Conservation (phyloP, 2,888 invertebrate species). For the Microchrysa polita region DNA sequence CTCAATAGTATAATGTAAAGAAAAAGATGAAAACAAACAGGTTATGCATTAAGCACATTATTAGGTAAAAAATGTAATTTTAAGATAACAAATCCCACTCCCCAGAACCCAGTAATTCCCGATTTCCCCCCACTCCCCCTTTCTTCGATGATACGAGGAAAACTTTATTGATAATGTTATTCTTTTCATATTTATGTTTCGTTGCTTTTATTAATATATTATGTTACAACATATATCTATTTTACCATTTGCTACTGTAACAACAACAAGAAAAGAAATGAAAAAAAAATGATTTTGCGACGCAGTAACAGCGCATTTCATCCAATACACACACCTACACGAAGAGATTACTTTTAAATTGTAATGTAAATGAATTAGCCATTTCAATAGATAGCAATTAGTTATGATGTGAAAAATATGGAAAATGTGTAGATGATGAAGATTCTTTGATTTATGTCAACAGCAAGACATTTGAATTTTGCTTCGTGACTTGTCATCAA, state of each 20-base stretch:
- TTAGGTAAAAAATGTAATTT: slow-evolving; percentile 27
- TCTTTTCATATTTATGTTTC: slow-evolving; percentile 41
- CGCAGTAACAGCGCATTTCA: neutral
- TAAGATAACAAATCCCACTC: slow-evolving; percentile 7
- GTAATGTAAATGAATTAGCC: too few relatives aligned
- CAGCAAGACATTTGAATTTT: too few relatives aligned
- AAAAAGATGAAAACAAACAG: slow-evolving; percentile 10
- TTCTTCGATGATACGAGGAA: neutral
- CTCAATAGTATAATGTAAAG: neutral
- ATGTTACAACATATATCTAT: slow-evolving; percentile 37
- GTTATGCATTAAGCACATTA: slow-evolving; percentile 10
- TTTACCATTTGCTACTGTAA: slow-evolving; percentile 28
- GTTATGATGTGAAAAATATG: too few relatives aligned
- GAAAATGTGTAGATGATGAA: too few relatives aligned
- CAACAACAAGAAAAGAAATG: slow-evolving; percentile 1
- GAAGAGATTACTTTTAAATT: too few relatives aligned
- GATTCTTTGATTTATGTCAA: too few relatives aligned
- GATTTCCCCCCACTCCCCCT: too few relatives aligned
- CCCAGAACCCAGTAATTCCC: too few relatives aligned
- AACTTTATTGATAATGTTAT: slow-evolving; percentile 27
- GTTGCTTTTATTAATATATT: slow-evolving; percentile 43
- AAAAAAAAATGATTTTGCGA: slow-evolving; percentile 38
- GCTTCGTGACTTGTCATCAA: too few relatives aligned
- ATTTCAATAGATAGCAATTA: too few relatives aligned
- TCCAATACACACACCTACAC: slow-evolving; percentile 5